Conservation (phyloP, 2,113 vertebrate genomes). For the Paracanthobrama guichenoti region DNA sequence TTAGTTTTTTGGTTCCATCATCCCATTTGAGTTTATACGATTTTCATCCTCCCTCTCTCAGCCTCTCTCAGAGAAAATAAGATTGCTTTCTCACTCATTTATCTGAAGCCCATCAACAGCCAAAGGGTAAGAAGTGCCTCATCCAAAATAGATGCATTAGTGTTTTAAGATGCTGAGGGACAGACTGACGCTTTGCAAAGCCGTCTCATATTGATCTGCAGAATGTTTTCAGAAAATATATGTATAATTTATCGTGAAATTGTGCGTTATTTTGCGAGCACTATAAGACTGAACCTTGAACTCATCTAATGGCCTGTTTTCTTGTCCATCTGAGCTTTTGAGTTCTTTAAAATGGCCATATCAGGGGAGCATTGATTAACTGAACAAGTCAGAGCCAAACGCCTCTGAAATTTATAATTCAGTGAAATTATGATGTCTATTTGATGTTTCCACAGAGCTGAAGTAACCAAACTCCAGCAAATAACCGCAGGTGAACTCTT, state of each 20-base stretch:
- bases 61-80: constrained; percentile 30
- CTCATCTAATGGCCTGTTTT: not conserved
- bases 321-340: not conserved
- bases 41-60: not conserved
- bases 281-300: not conserved
- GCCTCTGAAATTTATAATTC: constrained; percentile 1
- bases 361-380: constrained; percentile 1
- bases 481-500: too few species aligned
- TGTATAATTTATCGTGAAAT: constrained; percentile 6
- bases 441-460: not conserved
- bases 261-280: not conserved
- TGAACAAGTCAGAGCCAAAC: not conserved
- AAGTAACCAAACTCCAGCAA: not conserved
- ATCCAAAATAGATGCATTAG: constrained; percentile 37
- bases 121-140: constrained; percentile 10
- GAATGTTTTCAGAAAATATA: constrained; percentile 31
- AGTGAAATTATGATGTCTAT: not conserved
- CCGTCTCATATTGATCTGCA: constrained; percentile 43
- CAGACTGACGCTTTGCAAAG: not conserved
- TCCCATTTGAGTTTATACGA: not conserved
- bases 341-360: not conserved
- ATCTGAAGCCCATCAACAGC: constrained; percentile 30
- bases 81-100: constrained; percentile 40
- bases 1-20: constrained; percentile 36
- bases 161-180: constrained; percentile 23